phyloP scores from a whole-genome alignment of 2,797 vertebrate species.

The Lutjanus argentimaculatus region DNA sequence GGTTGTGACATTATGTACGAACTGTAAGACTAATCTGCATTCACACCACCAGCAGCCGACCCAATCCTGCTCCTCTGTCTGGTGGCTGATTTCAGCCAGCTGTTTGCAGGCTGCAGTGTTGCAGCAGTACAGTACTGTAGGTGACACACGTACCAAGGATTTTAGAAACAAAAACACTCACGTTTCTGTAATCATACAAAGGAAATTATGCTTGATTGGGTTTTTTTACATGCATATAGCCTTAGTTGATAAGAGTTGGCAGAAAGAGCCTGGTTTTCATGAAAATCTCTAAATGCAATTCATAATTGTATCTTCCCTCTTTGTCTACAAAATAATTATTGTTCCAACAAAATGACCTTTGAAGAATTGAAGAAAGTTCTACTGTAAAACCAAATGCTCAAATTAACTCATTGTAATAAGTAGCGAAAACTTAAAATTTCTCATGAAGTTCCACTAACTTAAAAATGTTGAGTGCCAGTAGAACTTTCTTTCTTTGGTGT shows the following conservation, averaged over 20 bases:
- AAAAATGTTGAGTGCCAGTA: too few relatives aligned
- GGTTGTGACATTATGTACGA: constrained; percentile 57
- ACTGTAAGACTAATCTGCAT: constrained; percentile 69
- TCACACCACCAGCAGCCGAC: constrained; percentile 51
- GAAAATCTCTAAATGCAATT: background rate
- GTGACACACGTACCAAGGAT: constrained; percentile 4
- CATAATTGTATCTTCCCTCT: background rate
- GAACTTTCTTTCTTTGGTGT: too few relatives aligned
- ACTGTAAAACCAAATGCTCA: too few relatives aligned
- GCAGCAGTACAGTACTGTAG: background rate
- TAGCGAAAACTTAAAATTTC: too few relatives aligned
- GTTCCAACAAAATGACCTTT: background rate
- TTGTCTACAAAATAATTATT: background rate
- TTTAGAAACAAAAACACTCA: constrained; percentile 16
- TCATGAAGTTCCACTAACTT: too few relatives aligned
- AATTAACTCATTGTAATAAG: too few relatives aligned
- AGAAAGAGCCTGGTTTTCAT: background rate
- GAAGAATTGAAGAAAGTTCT: background rate
- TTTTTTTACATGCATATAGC: background rate
- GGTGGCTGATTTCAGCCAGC: constrained; percentile 52
- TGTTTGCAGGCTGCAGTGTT: constrained; percentile 43
- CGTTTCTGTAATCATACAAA: background rate
- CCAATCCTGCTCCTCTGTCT: constrained; percentile 46
- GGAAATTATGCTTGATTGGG: background rate
- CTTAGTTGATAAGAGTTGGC: background rate